phyloP scores from a whole-genome alignment of 2,797 vertebrate genomes.

The Vespertilio murinus region DNA sequence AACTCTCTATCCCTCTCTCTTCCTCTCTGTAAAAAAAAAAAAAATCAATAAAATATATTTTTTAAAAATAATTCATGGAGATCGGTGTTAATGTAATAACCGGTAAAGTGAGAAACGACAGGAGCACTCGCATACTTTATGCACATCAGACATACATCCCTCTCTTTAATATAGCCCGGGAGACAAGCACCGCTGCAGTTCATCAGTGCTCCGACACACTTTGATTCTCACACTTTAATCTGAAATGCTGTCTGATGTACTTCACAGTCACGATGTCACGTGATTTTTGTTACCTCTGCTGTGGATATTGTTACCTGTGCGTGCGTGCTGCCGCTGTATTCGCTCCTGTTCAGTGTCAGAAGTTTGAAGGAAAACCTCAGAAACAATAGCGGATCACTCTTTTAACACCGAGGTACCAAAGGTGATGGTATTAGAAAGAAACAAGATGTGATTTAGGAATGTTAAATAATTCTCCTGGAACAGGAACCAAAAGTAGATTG shows the following conservation, averaged over 20 bases:
- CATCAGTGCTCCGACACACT: background rate
- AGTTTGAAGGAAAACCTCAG: background rate
- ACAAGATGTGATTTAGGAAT: background rate
- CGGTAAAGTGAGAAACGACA: background rate
- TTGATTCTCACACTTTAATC: background rate
- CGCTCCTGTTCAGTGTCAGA: background rate
- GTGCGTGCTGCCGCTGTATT: background rate
- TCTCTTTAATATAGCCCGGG: background rate
- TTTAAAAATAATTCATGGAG: background rate
- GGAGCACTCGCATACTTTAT: background rate
- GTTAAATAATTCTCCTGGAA: background rate
- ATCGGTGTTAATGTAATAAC: background rate
- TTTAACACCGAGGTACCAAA: background rate
- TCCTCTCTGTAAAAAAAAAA: too few relatives aligned
- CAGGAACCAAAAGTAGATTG: background rate
- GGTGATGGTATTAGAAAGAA: background rate
- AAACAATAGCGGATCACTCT: background rate
- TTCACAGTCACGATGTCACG: background rate
- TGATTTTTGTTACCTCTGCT: background rate
- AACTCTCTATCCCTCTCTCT: too few relatives aligned
- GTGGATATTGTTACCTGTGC: background rate
- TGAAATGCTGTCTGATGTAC: background rate
- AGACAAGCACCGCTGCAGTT: background rate
- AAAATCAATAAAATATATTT: too few relatives aligned
- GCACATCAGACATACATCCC: background rate